Conservation (phyloP, 2,888 invertebrate species). For the Thecophora atra region DNA sequence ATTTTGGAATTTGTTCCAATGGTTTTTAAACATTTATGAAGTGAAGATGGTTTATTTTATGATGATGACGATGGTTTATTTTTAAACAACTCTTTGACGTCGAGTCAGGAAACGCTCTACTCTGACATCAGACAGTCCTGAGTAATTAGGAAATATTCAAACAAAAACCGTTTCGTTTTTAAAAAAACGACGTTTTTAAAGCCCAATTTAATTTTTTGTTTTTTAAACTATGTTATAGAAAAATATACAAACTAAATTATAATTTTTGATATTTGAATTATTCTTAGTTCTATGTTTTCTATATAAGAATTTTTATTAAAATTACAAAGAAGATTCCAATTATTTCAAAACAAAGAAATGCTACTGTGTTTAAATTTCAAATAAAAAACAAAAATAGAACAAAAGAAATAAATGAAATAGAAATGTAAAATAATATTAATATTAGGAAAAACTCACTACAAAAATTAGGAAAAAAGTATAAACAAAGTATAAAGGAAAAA, state of each 20-base stretch:
- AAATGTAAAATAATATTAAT: not conserved
- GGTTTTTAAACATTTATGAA: slow-evolving; percentile 1
- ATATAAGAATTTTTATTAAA: not conserved
- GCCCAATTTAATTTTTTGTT: too few relatives aligned
- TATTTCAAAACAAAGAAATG: not conserved
- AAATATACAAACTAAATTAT: too few relatives aligned
- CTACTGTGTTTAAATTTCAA: not conserved
- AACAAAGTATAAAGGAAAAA: too few relatives aligned
- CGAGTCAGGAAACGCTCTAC: too few relatives aligned
- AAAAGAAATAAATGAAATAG: too few relatives aligned
- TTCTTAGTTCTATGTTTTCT: not conserved
- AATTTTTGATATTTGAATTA: not conserved
- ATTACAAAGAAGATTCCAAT: not conserved
- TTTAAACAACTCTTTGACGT: not conserved
- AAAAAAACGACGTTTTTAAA: too few relatives aligned
- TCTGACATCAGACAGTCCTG: too few relatives aligned
- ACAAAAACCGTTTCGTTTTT: not conserved
- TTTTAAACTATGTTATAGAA: too few relatives aligned
- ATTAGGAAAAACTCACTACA: too few relatives aligned
- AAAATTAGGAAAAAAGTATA: too few relatives aligned
- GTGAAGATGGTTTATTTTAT: not conserved
- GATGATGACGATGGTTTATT: not conserved
- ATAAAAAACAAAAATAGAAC: not conserved
- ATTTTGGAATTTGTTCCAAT: slow-evolving; percentile 3
- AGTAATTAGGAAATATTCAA: not conserved